A percentile compares a stretch with the other conserved stretches of the same genome.
Conservation (phyloP, 2,888 invertebrate genomes). For the Metallyticus violacea region DNA sequence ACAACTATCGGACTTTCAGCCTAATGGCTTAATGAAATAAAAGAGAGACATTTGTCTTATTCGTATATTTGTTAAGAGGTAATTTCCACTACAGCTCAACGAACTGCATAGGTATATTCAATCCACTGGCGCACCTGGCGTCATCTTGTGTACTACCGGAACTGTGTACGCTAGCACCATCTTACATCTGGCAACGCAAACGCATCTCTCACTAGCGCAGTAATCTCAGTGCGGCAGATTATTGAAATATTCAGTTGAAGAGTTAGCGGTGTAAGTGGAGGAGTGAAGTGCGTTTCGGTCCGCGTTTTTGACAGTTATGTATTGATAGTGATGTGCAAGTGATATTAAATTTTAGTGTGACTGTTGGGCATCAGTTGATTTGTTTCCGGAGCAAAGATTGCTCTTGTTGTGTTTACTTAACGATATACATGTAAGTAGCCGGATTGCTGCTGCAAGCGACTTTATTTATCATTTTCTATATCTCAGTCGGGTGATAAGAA, state of each 20-base stretch:
- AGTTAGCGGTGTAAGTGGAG: background rate
- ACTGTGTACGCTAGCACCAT: background rate
- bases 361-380: background rate
- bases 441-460: background rate
- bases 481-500: background rate
- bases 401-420: background rate
- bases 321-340: slow-evolving; percentile 18
- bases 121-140: background rate
- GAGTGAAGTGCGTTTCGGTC: background rate
- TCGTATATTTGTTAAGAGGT: too few relatives aligned
- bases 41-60: too few relatives aligned
- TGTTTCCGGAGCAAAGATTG: background rate
- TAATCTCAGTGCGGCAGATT: background rate
- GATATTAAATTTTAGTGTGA: background rate
- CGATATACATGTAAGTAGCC: background rate
- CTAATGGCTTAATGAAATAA: too few relatives aligned
- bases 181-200: background rate
- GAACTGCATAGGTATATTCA: too few relatives aligned
- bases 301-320: background rate
- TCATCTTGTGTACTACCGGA: too few relatives aligned
- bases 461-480: background rate
- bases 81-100: too few relatives aligned
- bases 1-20: too few relatives aligned
- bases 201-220: background rate
- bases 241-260: background rate